Evolutionary conservation across 1,140 invertebrate genomes (phyloP), one percentile per base, ranked within the genome.

Genomic region (Spodoptera frugiperda): DNA sequence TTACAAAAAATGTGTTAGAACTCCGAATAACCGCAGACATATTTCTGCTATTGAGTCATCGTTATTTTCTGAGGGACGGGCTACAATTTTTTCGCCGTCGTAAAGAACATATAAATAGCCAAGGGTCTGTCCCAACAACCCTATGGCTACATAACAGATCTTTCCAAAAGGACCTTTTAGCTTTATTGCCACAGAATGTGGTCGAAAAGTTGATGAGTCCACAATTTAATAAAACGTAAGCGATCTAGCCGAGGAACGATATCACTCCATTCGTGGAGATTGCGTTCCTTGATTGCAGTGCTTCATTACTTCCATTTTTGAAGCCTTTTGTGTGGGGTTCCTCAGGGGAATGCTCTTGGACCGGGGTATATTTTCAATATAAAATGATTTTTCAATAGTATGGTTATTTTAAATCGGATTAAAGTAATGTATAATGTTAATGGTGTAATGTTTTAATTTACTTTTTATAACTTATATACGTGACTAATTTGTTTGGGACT

Each of bases 201-300:
- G 48, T n/a, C 65, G 14, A 68, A 39, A 68, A 67, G 44, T 49
- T 68, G 65, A 51, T 53, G 65, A 53, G 48, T 67, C 44, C 21
- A 67, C 63, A 48, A 48, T 67, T 67, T 67, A 30, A 53, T 68
- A 51, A 17, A 51, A 53, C 65, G 65, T 33, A 68, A 53, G 65
- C 48, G 25, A 53, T 68, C n/a, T 53, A 68, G 14, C 25, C 14
- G 14, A n/a, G 63, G 25, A 44, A 67, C 19, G 25, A 68, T 68
- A 68, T 33, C 49, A 33, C 65, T 68, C 65, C 48, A 51, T 68
- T 68, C n/a, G 65, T 68, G 0, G 48, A 68, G 25, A 68, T 68
- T 68, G 65, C 65, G 48, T 53, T 67, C 17, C 48, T 30, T 53
- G 65, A 68, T 68, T 68, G 48, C 65, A 53, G n/a, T 68, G n/a